Percentiles rank a stretch among this genome's conserved stretches.
Evolutionary conservation across 2,113 vertebrate genomes (phyloP).

Genomic region (Colius striatus): DNA sequence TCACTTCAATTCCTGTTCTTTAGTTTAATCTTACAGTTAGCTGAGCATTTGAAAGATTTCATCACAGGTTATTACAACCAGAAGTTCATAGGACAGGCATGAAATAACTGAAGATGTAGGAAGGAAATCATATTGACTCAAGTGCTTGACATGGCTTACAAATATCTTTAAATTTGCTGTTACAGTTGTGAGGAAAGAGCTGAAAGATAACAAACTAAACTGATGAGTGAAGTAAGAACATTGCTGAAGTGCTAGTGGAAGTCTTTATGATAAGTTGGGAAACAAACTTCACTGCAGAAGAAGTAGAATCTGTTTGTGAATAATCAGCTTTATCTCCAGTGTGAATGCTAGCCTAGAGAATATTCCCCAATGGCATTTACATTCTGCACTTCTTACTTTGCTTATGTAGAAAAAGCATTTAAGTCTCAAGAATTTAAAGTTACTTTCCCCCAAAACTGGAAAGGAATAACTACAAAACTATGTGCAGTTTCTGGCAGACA

Average conservation of each 20-base stretch:
- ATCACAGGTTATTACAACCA: not conserved
- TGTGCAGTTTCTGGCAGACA: not conserved
- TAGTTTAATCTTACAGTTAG: not conserved
- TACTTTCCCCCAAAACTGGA: not conserved
- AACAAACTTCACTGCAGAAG: not conserved
- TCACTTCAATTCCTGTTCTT: not conserved
- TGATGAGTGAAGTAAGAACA: not conserved
- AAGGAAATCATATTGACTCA: not conserved
- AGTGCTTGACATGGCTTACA: not conserved
- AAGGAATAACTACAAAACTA: not conserved
- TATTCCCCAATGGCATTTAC: not conserved
- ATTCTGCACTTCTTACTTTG: not conserved
- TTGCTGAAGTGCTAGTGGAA: not conserved
- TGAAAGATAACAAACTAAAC: not conserved
- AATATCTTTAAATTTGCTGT: not conserved
- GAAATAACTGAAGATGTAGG: not conserved
- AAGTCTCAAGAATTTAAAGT: not conserved
- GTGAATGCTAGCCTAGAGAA: not conserved
- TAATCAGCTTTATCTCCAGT: not conserved
- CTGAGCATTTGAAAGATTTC: not conserved
- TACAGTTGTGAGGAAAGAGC: not conserved
- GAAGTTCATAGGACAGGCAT: not conserved
- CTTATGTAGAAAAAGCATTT: not conserved
- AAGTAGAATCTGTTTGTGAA: not conserved
- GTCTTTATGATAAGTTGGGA: not conserved